A percentile compares a stretch with the other conserved stretches of the same genome.
Evolutionary conservation across 2,113 vertebrate genomes (phyloP).

Genomic region (Zosterops borbonicus): DNA sequence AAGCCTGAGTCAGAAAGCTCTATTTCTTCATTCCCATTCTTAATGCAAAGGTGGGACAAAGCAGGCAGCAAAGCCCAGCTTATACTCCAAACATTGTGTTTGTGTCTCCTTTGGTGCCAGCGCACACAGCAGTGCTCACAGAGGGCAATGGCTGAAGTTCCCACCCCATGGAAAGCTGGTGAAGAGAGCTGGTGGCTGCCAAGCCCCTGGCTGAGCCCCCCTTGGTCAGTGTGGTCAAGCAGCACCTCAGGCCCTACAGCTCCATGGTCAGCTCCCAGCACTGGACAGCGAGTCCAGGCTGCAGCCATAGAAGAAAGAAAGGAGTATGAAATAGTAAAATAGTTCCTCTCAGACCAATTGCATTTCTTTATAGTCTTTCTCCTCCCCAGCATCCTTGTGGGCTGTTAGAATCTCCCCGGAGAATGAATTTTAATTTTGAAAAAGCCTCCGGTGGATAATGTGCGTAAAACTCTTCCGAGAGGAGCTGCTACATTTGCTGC

Average conservation of each 20-base stretch:
- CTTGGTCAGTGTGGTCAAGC: not conserved
- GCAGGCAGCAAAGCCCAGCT: not conserved
- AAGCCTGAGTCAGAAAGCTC: not conserved
- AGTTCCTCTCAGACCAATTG: not conserved
- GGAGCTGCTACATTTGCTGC: not conserved
- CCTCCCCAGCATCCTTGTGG: not conserved
- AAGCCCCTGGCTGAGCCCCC: not conserved
- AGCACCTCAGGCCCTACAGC: not conserved
- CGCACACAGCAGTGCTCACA: not conserved
- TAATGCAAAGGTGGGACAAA: not conserved
- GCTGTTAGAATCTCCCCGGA: not conserved
- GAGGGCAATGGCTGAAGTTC: fast-evolving
- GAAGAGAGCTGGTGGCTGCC: not conserved
- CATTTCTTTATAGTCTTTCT: not conserved
- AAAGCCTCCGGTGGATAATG: not conserved
- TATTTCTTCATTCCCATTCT: not conserved
- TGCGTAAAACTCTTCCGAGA: not conserved
- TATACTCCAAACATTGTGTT: not conserved
- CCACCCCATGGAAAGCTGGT: not conserved
- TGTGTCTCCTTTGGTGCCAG: not conserved
- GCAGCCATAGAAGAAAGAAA: not conserved
- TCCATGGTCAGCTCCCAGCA: not conserved
- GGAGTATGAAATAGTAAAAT: not conserved
- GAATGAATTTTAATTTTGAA: slow-evolving; percentile 26
- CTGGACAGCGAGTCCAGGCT: not conserved